These are phyloP conservation scores for Myathropa florea DNA, from an alignment of 2,888 invertebrate genomes.

Conservation along the genomic window DNA sequence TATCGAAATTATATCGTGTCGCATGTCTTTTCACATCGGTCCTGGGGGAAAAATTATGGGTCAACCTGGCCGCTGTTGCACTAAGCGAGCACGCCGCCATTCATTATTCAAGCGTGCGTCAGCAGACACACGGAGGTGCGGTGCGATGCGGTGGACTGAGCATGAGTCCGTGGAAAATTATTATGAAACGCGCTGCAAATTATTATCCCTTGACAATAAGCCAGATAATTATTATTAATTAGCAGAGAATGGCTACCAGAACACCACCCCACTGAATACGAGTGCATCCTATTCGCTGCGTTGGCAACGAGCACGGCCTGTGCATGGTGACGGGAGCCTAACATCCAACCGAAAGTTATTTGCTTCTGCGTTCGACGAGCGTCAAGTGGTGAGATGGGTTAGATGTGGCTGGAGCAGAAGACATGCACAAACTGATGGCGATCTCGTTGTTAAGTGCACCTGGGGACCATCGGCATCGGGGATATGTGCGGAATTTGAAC, in stretches of 20 bases:
- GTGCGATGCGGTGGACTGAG: background rate
- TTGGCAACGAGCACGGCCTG: background rate
- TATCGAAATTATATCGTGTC: conserved; percentile 61
- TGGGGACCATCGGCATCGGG: background rate
- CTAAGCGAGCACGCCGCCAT: conserved; percentile 45
- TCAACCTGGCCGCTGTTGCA: conserved; percentile 52
- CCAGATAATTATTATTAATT: conserved; percentile 67
- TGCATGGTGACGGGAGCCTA: background rate
- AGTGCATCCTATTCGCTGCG: background rate
- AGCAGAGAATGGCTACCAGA: conserved; percentile 46
- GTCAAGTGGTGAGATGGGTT: conserved; percentile 28
- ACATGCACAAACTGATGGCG: background rate
- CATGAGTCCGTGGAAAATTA: conserved; percentile 23
- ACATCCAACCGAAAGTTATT: conserved; percentile 34
- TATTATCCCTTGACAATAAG: conserved; percentile 54
- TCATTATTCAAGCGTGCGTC: conserved; percentile 52
- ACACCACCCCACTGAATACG: background rate
- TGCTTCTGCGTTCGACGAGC: conserved; percentile 7
- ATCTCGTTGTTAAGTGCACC: conserved; percentile 12
- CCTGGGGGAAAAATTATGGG: conserved; percentile 60
- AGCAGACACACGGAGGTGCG: background rate
- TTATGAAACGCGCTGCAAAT: conserved; percentile 51
- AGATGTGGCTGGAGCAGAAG: conserved; percentile 32
- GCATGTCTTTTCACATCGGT: conserved; percentile 36
- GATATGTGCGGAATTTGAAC: background rate